Evolutionary conservation across 2,888 invertebrate genomes (phyloP), one percentile per base, ranked within the genome.

Genomic region (Lasioglossum figueresi): DNA sequence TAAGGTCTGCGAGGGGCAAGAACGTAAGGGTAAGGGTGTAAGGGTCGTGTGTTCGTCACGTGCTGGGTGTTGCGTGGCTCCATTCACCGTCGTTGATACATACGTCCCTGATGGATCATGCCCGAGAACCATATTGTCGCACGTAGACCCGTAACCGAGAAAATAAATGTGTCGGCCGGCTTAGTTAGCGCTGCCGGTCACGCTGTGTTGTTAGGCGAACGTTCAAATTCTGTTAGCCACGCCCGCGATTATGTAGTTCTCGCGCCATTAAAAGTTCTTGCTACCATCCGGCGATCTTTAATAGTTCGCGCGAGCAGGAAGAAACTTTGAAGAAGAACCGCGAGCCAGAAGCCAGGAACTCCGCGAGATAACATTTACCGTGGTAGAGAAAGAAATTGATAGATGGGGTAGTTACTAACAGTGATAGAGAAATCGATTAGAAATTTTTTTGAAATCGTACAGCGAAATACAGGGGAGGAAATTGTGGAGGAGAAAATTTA

Each of bases 31-130:
- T 70, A 59, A 76, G 84, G 81, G 78, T 84, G 74, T 74, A 70
- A 76, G 84, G 81, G 80, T 86, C 82, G 87, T 81, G 85, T 59
- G 83, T 72, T 82, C 75, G 88, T 83, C 88, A 87, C 88, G 87
- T 89, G 90, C 74, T 71, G 79, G 70, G 82, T 80, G 79, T 86
- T 89, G 81, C 84, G 83, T 89, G 86, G 76, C 82, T 72, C 78
- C 84, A 89, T 90, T 88, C 90, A 88, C 45, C 72, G n/a, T 34
- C 78, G 81, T 71, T 79, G 82, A 77, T 80, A 80, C 81, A 74
- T 86, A 88, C 88, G 84, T 79, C 83, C 84, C 87, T 82, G 79
- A 70, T 70, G 83, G 84, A 86, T 89, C 79, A 63, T 79, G 82
- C 74, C 70, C 52, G 80, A 83, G 83, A 83, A 85, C 68, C 85